A percentile compares a stretch with the other conserved stretches of the same genome.
Conservation (phyloP, 2,888 invertebrate species). For the Yponomeuta malinellus region DNA sequence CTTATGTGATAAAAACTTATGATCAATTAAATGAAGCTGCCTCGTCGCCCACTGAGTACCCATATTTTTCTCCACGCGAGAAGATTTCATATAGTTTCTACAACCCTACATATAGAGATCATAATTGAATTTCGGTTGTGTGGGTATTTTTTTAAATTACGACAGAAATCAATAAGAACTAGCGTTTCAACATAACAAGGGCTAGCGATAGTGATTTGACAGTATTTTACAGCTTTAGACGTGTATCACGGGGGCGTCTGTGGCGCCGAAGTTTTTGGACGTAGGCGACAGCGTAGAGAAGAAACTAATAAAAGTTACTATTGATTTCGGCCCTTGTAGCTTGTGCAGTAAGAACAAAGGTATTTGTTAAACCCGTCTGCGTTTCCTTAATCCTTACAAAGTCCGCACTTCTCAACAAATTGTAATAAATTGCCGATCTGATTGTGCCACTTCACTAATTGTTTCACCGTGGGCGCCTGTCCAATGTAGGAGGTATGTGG, state of each 20-base stretch:
- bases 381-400: constrained; percentile 24
- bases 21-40: constrained; percentile 14
- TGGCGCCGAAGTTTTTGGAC: constrained; percentile 26
- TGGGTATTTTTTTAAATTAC: constrained; percentile 27
- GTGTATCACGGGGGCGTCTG: constrained; percentile 23
- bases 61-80: constrained; percentile 29
- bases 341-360: neutral
- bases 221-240: constrained; percentile 18
- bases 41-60: constrained; percentile 28
- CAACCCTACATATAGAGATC: neutral
- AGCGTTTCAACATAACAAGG: constrained; percentile 24
- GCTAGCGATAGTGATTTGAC: constrained; percentile 21
- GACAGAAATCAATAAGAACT: constrained; percentile 28
- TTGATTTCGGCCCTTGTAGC: neutral
- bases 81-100: constrained; percentile 19
- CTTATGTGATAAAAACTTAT: constrained; percentile 9
- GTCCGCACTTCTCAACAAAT: constrained; percentile 16
- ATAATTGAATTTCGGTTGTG: neutral
- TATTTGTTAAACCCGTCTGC: neutral
- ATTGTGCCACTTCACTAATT: constrained; percentile 14
- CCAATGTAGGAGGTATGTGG: constrained; percentile 10
- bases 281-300: constrained; percentile 23
- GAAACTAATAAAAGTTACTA: neutral
- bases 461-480: constrained; percentile 10
- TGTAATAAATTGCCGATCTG: constrained; percentile 11